phyloP scores from a whole-genome alignment of 2,888 invertebrate genomes.

The Andrena minutula region DNA sequence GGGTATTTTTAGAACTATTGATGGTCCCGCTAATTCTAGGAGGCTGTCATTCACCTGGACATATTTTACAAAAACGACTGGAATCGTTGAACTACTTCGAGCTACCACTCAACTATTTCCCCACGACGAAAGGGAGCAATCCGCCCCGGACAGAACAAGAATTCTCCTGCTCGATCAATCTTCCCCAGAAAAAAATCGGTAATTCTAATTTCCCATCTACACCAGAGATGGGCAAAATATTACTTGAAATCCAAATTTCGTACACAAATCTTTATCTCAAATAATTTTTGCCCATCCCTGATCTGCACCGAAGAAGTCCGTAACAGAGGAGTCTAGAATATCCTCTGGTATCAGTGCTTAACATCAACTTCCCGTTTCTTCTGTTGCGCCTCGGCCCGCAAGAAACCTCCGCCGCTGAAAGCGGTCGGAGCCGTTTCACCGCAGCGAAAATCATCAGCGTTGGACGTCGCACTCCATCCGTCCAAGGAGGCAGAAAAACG shows the following conservation, averaged over 20 bases:
- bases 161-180: too few species aligned
- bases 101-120: too few species aligned
- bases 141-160: too few species aligned
- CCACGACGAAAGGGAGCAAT: background rate
- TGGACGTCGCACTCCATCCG: background rate
- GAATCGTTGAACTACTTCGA: too few species aligned
- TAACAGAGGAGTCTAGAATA: background rate
- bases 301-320: background rate
- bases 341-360: background rate
- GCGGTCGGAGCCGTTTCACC: background rate
- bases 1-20: too few species aligned
- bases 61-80: too few species aligned
- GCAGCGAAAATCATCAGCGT: conserved; percentile 2
- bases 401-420: background rate
- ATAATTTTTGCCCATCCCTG: too few species aligned
- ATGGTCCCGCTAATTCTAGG: too few species aligned
- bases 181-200: background rate
- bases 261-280: too few species aligned
- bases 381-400: background rate
- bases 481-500: conserved; percentile 12
- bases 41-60: too few species aligned
- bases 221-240: too few species aligned
- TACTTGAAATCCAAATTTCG: too few species aligned
- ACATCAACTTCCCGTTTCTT: conserved; percentile 15
- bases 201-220: conserved; percentile 1